Evolutionary conservation across 2,113 vertebrate species (phyloP).

Genomic region (Cephalopterus ornatus): DNA sequence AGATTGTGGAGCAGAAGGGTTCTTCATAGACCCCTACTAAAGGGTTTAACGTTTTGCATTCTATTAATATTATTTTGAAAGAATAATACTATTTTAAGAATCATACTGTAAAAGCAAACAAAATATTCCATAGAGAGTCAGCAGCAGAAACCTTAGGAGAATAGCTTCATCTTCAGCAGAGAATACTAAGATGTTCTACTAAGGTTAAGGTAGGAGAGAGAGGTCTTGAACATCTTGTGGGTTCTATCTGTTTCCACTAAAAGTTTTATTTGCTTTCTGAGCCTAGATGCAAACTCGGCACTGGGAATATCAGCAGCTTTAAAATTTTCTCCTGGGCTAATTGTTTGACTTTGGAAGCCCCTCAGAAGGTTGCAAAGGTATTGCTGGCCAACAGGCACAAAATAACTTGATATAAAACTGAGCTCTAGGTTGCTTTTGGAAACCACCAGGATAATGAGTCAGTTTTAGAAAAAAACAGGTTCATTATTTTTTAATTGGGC

Average conservation of each 20-base stretch:
- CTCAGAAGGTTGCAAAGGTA: slow-evolving; percentile 25
- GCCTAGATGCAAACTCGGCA: background rate
- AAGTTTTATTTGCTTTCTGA: slow-evolving; percentile 13
- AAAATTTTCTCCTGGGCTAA: background rate
- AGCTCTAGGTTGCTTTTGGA: slow-evolving; percentile 17
- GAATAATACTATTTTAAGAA: background rate
- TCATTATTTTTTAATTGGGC: slow-evolving; percentile 71
- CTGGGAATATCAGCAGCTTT: background rate
- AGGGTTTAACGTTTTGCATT: background rate
- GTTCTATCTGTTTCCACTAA: background rate
- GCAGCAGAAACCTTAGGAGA: background rate
- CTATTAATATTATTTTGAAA: background rate
- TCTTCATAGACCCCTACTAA: background rate
- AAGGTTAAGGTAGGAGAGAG: background rate
- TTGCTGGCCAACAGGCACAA: slow-evolving; percentile 35
- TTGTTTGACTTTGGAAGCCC: slow-evolving; percentile 9
- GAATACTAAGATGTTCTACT: too few species aligned
- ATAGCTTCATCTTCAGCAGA: too few species aligned
- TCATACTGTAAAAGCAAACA: background rate
- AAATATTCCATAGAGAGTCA: background rate
- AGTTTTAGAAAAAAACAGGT: slow-evolving; percentile 9
- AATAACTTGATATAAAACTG: slow-evolving; percentile 28
- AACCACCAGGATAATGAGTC: slow-evolving; percentile 51
- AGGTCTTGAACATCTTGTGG: background rate
- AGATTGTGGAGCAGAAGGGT: accelerated